Percentiles rank a stretch among this genome's conserved stretches.
Evolutionary conservation across 2,888 invertebrate genomes (phyloP).

Genomic region (Cosmopolites sordidus): DNA sequence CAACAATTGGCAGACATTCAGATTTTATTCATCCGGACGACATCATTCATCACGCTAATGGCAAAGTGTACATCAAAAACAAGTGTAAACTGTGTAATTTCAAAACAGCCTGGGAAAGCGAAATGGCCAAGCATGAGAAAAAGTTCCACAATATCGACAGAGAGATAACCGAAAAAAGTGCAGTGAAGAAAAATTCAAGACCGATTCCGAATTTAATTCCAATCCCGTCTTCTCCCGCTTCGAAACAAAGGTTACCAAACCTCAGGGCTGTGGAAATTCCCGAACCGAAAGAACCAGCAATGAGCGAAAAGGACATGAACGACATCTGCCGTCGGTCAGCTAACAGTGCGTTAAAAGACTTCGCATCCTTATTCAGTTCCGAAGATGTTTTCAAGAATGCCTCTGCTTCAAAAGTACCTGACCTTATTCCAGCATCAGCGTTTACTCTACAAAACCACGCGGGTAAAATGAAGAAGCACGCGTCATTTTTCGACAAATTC

Average conservation of each 20-base stretch:
- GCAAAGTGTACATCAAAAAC: slow-evolving; percentile 48
- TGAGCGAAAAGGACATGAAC: slow-evolving; percentile 50
- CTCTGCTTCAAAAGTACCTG: slow-evolving; percentile 38
- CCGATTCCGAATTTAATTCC: slow-evolving; percentile 76
- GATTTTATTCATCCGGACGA: slow-evolving; percentile 53
- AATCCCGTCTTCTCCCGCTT: slow-evolving; percentile 59
- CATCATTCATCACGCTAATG: slow-evolving; percentile 47
- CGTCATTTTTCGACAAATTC: slow-evolving; percentile 80
- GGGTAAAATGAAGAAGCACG: slow-evolving; percentile 62
- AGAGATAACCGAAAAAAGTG: slow-evolving; percentile 13
- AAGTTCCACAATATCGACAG: slow-evolving; percentile 49
- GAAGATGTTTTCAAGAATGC: slow-evolving; percentile 42
- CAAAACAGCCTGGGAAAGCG: slow-evolving; percentile 56
- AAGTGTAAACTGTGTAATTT: slow-evolving; percentile 55
- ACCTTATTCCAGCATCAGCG: slow-evolving; percentile 41
- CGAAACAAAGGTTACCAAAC: slow-evolving; percentile 27
- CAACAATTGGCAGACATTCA: background rate
- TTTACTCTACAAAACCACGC: slow-evolving; percentile 27
- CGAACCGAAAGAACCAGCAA: slow-evolving; percentile 38
- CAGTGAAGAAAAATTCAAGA: slow-evolving; percentile 49
- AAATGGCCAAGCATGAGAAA: slow-evolving; percentile 54
- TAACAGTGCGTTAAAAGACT: slow-evolving; percentile 54
- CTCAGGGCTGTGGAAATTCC: slow-evolving; percentile 28
- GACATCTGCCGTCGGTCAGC: slow-evolving; percentile 49
- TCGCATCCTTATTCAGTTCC: slow-evolving; percentile 51